Evolutionary conservation across 2,888 invertebrate species (phyloP).

Genomic region (Agrotis exclamationis): DNA sequence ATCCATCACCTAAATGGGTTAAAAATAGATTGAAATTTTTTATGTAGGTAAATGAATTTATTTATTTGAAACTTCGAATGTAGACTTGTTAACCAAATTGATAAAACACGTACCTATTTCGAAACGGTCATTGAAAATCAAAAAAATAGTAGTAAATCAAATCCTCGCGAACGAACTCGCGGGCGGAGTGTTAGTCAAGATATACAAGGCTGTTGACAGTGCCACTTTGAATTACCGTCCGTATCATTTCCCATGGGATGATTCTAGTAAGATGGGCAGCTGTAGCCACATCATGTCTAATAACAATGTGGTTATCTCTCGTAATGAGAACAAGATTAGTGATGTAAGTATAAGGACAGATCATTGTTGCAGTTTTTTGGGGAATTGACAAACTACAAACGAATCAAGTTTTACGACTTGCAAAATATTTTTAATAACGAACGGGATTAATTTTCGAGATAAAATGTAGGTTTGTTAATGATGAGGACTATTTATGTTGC

Average conservation of each 20-base stretch:
- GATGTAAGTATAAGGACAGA: neutral
- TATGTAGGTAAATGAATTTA: no score
- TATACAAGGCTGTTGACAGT: neutral
- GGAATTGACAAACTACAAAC: neutral
- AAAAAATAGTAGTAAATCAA: no score
- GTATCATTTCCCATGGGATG: slow-evolving; percentile 18
- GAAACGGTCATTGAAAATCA: no score
- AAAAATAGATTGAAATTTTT: no score
- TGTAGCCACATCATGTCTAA: neutral
- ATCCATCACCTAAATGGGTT: no score
- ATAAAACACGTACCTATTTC: no score
- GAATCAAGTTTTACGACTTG: neutral
- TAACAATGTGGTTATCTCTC: slow-evolving; percentile 2
- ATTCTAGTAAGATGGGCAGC: slow-evolving; percentile 27
- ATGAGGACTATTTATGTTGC: neutral
- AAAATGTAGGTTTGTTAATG: neutral
- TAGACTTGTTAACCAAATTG: no score
- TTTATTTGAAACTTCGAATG: no score
- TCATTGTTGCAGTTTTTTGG: neutral
- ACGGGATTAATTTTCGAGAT: no score
- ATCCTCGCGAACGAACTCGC: no score
- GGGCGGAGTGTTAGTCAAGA: no score
- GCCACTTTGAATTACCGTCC: slow-evolving; percentile 17
- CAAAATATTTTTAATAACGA: neutral
- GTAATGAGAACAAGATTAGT: neutral